These are phyloP conservation scores for Thera britannica DNA, from an alignment of 2,888 invertebrate species.

Conservation along the genomic window DNA sequence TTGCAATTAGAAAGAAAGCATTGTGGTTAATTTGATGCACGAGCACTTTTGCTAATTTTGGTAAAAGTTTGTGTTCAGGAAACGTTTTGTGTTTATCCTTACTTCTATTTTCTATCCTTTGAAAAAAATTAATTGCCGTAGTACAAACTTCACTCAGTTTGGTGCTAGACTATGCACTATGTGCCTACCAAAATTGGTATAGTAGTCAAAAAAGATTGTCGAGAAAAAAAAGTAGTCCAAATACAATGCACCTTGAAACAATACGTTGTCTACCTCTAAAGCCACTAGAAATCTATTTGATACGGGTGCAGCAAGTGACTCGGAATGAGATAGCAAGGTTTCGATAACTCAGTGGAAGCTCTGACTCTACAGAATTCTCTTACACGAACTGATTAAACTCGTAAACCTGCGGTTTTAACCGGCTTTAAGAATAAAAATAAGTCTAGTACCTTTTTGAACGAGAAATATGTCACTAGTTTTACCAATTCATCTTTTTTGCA, in stretches of 20 bases:
- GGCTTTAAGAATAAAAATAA: background rate
- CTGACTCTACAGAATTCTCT: constrained; percentile 67
- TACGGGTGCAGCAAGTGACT: constrained; percentile 60
- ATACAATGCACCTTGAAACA: background rate
- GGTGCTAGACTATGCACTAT: too few species aligned
- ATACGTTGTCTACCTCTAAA: constrained; percentile 5
- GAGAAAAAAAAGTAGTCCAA: background rate
- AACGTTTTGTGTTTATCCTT: too few species aligned
- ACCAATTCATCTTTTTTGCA: too few species aligned
- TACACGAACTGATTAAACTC: constrained; percentile 64
- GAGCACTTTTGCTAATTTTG: too few species aligned
- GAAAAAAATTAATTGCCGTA: too few species aligned
- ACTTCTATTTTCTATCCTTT: too few species aligned
- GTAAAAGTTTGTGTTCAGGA: too few species aligned
- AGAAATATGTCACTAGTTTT: background rate
- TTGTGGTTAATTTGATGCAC: too few species aligned
- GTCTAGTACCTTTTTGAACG: background rate
- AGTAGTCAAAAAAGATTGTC: too few species aligned
- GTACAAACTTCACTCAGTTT: too few species aligned
- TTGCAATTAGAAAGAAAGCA: constrained; percentile 6
- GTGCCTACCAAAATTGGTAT: too few species aligned
- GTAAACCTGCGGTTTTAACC: constrained; percentile 54
- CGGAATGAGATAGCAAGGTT: constrained; percentile 64
- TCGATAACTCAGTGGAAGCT: constrained; percentile 68
- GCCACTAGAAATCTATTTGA: constrained; percentile 15